Evolutionary conservation across 2,113 vertebrate genomes (phyloP), one percentile per base, ranked within the genome.

Genomic region (Aptenodytes forsteri): DNA sequence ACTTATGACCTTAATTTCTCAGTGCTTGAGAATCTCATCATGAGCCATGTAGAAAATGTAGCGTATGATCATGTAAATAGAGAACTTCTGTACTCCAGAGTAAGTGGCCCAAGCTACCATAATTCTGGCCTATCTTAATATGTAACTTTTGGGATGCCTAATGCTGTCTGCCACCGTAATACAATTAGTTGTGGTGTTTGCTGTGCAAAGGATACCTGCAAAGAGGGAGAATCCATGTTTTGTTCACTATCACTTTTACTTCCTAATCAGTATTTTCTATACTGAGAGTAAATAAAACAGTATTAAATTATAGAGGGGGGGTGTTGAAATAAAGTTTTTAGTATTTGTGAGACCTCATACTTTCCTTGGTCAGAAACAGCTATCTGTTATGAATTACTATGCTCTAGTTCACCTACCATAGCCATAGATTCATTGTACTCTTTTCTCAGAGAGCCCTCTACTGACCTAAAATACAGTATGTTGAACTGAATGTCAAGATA

Each of bases 401-500:
- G 92, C 90, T 89, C 49, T 78, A 54, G 20, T 97, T 97, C 87
- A 93, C 89, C 86, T 27, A 0, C 40, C 16, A 22, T n/a, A 91
- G 93, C 77, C 32, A 29, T 38, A 75, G 67, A 56, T 70, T 83
- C 36, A 6, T 34, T 14, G 1, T 92, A 95, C 64, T 87, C 95
- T 73, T 97, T 97, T 98, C 97, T 97, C 52, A 92, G 94, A 96
- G 98, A 96, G 97, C 97, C 97, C 97, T 98, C 97, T 98, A 88
- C 97, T 98, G 97, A 82, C 95, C 84, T 96, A 56, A 98, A 95
- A 80, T 75, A 23, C 92, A 69, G 30, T 12, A 0, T 47, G 34
- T 93, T 40, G 50, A 83, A 69, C 15, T 66, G 46, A 27, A 34
- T 44, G 13, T 55, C 96, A 56, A 56, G 42, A 71, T 58, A 79